Percentiles rank a stretch among this genome's conserved stretches.
Conservation (phyloP, 2,888 invertebrate genomes). For the Spodoptera exigua region DNA sequence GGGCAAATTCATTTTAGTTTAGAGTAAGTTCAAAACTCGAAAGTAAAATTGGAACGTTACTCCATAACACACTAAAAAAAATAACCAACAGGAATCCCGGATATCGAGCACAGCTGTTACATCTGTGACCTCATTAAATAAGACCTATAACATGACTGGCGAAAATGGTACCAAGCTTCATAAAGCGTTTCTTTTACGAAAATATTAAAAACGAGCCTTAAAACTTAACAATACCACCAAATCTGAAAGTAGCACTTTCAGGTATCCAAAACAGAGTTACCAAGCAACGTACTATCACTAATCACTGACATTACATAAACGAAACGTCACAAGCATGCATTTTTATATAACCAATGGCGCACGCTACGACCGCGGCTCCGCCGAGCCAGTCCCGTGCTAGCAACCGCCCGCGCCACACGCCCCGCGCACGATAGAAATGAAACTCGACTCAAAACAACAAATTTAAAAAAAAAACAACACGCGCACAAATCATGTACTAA, state of each 20-base stretch:
- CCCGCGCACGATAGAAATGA: conserved; percentile 61
- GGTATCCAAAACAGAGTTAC: conserved; percentile 60
- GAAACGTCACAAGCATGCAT: conserved; percentile 66
- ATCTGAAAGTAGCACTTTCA: conserved; percentile 60
- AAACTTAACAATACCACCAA: conserved; percentile 22
- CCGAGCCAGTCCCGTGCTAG: conserved; percentile 56
- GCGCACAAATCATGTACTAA: conserved; percentile 67
- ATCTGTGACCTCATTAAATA: too few species aligned
- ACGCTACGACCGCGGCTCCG: conserved; percentile 35
- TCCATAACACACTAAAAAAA: too few species aligned
- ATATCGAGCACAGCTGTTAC: too few species aligned
- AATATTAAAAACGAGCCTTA: not conserved
- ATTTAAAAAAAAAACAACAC: conserved; percentile 48
- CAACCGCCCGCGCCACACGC: conserved; percentile 59
- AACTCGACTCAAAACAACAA: conserved; percentile 51
- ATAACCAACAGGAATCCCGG: too few species aligned
- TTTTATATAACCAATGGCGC: conserved; percentile 67
- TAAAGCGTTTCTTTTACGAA: not conserved
- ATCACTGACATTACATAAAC: conserved; percentile 67
- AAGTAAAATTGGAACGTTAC: too few species aligned
- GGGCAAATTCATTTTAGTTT: too few species aligned
- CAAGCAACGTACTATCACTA: conserved; percentile 67
- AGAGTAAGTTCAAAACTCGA: too few species aligned
- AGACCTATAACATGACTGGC: too few species aligned
- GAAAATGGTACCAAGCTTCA: too few species aligned